Evolutionary conservation across 1,140 invertebrate species (phyloP), one percentile per base, ranked within the genome.

Genomic region (Habropoda laboriosa): DNA sequence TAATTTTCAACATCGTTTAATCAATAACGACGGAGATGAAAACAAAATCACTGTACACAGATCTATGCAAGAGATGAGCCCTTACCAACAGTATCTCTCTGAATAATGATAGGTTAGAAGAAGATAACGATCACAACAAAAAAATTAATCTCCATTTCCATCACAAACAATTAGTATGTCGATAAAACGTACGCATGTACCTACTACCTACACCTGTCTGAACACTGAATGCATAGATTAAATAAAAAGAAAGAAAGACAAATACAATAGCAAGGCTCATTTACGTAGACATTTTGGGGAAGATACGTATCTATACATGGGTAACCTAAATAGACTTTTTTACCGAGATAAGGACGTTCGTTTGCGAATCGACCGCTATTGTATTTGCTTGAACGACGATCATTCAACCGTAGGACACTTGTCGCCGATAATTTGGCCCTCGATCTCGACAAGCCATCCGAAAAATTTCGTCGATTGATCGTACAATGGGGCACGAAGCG

Each of bases 381-480:
- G 64, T 68, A 35, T 53, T 30, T 42, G 47, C 12, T 32, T 30
- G 27, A 67, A 49, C 45, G 30, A 13, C 42, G 18, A 49, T 47
- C 64, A 24, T 1, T 67, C 45, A 30, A 47, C 64, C 64, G 64
- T 49, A 24, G 16, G 30, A 45, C 64, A 68, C 64, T 68, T 68
- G 64, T 68, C 47, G 64, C 8, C 47, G 75, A 79, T 67, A 60
- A 80, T 80, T 80, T 68, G 47, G 53, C 70, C 79, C 72, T 76
- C 53, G 79, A 80, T 75, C 71, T 55, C 13, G 40, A 64, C 64
- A 35, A 80, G 64, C 57, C 63, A 51, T 60, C 79, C 57, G 64
- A 71, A 78, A 71, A 78, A 75, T 75, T 64, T 75, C 30, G 32
- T 42, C 75, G 75, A 78, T 60, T 49, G 42, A 32, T 49, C 42